phyloP scores from a whole-genome alignment of 2,113 vertebrate species.

The Rostratula benghalensis region DNA sequence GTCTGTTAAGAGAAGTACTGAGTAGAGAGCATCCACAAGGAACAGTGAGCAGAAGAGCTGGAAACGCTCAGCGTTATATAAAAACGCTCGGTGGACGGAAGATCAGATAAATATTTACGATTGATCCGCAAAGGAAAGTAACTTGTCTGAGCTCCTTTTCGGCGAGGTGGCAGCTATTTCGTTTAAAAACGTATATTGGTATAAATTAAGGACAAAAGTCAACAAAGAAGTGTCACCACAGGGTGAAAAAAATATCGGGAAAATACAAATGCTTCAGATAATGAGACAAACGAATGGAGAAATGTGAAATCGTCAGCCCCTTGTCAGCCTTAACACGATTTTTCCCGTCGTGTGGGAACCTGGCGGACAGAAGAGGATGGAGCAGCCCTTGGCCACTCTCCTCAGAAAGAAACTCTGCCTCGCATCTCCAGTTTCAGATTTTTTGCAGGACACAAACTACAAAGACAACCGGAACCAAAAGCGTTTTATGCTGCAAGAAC shows the following conservation, averaged over 20 bases:
- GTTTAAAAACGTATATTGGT: not conserved
- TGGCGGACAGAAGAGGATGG: accelerated
- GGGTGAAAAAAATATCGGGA: not conserved
- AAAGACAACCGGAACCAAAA: not conserved
- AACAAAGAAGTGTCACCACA: not conserved
- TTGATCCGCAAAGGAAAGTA: not conserved
- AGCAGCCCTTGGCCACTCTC: not conserved
- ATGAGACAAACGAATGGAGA: not conserved
- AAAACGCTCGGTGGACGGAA: accelerated
- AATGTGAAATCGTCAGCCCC: not conserved
- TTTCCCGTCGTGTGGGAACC: not conserved
- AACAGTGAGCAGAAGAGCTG: not conserved
- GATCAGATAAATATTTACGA: no score
- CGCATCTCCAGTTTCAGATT: not conserved
- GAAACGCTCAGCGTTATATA: not conserved
- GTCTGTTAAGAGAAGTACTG: not conserved
- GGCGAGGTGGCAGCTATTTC: not conserved
- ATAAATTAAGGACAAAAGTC: not conserved
- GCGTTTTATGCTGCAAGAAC: not conserved
- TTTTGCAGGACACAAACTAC: not conserved
- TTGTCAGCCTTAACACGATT: not conserved
- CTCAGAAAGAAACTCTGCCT: not conserved
- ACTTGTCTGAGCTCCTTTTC: not conserved
- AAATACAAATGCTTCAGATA: not conserved
- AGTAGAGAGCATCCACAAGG: not conserved